phyloP scores from a whole-genome alignment of 2,113 vertebrate genomes.

The Lepidothrix coronata region DNA sequence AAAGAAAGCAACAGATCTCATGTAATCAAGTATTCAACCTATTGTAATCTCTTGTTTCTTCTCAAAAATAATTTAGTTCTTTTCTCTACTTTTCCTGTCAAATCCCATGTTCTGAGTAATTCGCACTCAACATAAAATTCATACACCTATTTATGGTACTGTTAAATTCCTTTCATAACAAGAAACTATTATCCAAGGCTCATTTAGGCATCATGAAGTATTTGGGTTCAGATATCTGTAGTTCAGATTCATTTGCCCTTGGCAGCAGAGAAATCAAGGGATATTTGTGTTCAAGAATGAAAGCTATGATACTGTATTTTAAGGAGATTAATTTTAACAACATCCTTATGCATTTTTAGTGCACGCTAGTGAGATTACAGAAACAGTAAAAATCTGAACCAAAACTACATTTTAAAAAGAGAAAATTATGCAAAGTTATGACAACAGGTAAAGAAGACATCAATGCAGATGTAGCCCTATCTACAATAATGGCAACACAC shows the following conservation, averaged over 20 bases:
- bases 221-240: background rate
- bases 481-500: background rate
- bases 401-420: background rate
- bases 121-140: background rate
- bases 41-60: background rate
- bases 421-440: background rate
- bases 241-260: background rate
- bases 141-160: background rate
- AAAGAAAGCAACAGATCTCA: background rate
- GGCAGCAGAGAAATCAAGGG: background rate
- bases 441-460: background rate
- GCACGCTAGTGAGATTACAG: background rate
- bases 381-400: background rate
- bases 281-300: background rate
- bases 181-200: background rate
- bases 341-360: background rate
- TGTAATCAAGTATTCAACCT: background rate
- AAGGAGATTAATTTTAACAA: background rate
- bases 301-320: background rate
- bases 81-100: background rate
- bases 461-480: rapidly evolving
- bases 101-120: background rate
- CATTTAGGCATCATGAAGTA: background rate
- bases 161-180: background rate
- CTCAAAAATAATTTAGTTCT: background rate